These are phyloP conservation scores for Columba livia DNA, from an alignment of 2,113 vertebrate genomes.

Conservation along the genomic window DNA sequence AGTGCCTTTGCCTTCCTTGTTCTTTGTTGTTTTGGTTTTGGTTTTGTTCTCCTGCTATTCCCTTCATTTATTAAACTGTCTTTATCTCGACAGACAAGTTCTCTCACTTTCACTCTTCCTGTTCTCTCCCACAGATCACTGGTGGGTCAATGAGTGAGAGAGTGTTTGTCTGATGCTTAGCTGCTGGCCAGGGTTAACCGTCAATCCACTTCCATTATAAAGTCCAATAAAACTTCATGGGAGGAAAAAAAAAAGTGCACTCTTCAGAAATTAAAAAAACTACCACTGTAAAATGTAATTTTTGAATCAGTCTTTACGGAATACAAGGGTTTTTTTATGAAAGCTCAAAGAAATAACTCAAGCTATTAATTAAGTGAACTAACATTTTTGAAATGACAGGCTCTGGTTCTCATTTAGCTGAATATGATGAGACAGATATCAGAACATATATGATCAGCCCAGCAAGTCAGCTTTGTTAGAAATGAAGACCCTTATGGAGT, in stretches of 20 bases:
- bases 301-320: not conserved
- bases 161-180: not conserved
- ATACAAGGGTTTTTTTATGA: not conserved
- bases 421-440: not conserved
- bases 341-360: not conserved
- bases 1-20: not conserved
- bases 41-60: not conserved
- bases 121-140: not conserved
- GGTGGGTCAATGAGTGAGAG: rapidly evolving
- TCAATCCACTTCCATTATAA: not conserved
- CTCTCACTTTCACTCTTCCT: not conserved
- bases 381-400: not conserved
- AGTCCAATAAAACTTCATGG: not conserved
- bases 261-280: not conserved
- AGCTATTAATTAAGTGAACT: not conserved
- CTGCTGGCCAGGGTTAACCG: not conserved
- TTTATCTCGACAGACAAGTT: not conserved
- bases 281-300: not conserved
- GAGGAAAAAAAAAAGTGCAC: not conserved
- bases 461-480: not conserved
- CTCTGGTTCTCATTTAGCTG: not conserved
- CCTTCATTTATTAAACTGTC: not conserved
- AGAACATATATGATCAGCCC: not conserved
- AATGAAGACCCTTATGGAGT: not conserved
- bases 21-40: not conserved